Base-by-base conservation (phyloP, 2,797 vertebrate species). In the Todus mexicanus region DNA sequence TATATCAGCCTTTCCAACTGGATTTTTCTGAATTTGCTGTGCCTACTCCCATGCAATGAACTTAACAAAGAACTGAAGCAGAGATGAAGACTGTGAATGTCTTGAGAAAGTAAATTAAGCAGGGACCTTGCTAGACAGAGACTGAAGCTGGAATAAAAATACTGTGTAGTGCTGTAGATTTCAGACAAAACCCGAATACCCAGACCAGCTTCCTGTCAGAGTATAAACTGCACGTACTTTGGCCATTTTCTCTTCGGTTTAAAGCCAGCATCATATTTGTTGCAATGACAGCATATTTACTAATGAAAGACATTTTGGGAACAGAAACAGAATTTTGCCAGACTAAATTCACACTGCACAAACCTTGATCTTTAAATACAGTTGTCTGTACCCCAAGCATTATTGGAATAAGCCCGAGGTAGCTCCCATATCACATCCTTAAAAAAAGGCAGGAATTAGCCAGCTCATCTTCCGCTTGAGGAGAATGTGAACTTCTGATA, bases 401-500 rank as follows among this genome's bases (percentile, higher is more conserved):
- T 37, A 59, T 22, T 3, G 0, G 76, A 92, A 86, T 37, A 83
- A 82, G 72, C 47, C 45, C 11, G 59, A 94, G 57, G 31, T 51
- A 74, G 37, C 76, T 94, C 56, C 63, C 37, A 47, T 64, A 29
- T n/a, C 31, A 59, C 25, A 73, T 20, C 38, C 60, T 75, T 26
- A 35, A 65, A 80, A 72, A 68, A 72, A 42, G 45, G 15, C 73
- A 77, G 82, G 60, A 88, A 86, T 82, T 88, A 84, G 42, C 50
- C 65, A 71, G 48, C 72, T 93, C 91, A 90, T 90, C 92, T 54
- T 93, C 54, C 66, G 40, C 73, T 86, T 65, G 27, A 93, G 31
- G 89, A 92, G 63, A 90, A 91, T 38, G 84, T 60, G 57, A 79
- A 86, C 79, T 95, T 94, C 37, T 71, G 85, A 95, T 87, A 75